Evolutionary conservation across 2,888 invertebrate genomes (phyloP).

Genomic region (Monopis laevigella): DNA sequence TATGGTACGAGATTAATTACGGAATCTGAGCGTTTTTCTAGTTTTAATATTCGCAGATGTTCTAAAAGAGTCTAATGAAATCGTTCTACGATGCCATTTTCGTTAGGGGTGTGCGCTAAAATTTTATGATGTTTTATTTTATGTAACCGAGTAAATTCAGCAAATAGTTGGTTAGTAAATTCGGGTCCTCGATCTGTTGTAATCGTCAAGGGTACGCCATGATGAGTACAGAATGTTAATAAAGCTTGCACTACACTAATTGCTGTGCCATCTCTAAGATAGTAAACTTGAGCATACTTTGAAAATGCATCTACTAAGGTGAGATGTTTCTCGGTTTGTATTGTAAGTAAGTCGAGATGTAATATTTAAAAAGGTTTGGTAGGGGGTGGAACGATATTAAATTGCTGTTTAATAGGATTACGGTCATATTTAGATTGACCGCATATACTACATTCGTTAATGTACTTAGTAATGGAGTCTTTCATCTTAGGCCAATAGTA

Average conservation of each 20-base stretch:
- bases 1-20: slow-evolving; percentile 21
- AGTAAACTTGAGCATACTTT: slow-evolving; percentile 15
- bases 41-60: slow-evolving; percentile 7
- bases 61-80: slow-evolving; percentile 18
- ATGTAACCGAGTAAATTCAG: neutral
- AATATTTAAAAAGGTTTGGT: slow-evolving; percentile 22
- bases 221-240: neutral
- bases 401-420: slow-evolving; percentile 22
- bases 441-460: too few relatives aligned
- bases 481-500: slow-evolving; percentile 17
- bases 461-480: slow-evolving; percentile 20
- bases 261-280: slow-evolving; percentile 13
- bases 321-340: slow-evolving; percentile 12
- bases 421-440: slow-evolving; percentile 25
- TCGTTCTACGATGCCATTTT: slow-evolving; percentile 21
- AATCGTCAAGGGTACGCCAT: slow-evolving; percentile 1
- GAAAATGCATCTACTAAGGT: slow-evolving; percentile 16
- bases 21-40: slow-evolving; percentile 21
- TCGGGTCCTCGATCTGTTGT: neutral
- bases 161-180: neutral
- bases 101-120: slow-evolving; percentile 21
- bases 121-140: slow-evolving; percentile 18
- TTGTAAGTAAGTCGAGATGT: slow-evolving; percentile 19
- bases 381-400: slow-evolving; percentile 23
- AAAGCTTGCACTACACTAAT: neutral